A percentile compares a stretch with the other conserved stretches of the same genome.
These are phyloP conservation scores for Nasonovia ribisnigri DNA, from an alignment of 2,888 invertebrate genomes.

Conservation along the genomic window DNA sequence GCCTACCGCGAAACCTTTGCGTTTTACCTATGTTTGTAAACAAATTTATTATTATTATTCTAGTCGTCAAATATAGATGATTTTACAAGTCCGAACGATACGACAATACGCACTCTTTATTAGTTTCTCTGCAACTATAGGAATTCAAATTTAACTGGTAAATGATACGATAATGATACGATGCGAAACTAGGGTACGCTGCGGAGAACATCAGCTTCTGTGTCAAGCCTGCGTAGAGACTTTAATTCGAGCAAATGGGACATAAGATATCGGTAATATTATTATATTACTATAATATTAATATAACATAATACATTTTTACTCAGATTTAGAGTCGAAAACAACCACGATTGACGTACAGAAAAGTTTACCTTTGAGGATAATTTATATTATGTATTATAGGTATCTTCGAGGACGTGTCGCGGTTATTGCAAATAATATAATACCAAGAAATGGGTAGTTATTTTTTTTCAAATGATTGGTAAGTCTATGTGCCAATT, in stretches of 20 bases:
- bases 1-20: not conserved
- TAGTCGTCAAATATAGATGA: not conserved
- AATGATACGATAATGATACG: not conserved
- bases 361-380: not conserved
- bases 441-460: not conserved
- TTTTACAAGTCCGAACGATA: not conserved
- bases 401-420: not conserved
- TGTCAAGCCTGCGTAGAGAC: not conserved
- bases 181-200: not conserved
- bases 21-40: not conserved
- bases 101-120: not conserved
- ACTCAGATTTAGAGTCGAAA: not conserved
- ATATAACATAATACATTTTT: too few relatives aligned
- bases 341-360: not conserved
- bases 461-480: not conserved
- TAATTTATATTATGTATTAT: not conserved
- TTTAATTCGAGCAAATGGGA: not conserved
- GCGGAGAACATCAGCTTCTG: not conserved
- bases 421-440: not conserved
- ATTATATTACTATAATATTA: too few relatives aligned
- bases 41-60: not conserved
- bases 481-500: not conserved
- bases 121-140: not conserved
- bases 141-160: not conserved
- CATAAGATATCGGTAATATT: too few relatives aligned